These are phyloP conservation scores for Cheumatopsyche charites DNA, from an alignment of 1,140 invertebrate species.

Conservation along the genomic window DNA sequence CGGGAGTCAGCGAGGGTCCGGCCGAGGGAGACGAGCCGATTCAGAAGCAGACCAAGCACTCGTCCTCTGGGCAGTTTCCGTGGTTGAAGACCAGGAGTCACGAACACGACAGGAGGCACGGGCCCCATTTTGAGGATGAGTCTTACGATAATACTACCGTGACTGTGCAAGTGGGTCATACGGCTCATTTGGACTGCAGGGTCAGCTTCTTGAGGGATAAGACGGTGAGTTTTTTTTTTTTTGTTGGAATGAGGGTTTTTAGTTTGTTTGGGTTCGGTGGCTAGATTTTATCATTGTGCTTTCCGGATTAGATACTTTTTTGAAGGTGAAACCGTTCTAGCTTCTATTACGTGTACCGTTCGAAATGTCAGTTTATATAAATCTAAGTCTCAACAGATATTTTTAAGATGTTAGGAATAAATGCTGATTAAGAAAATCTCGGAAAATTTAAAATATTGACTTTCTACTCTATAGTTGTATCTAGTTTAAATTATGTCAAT, in stretches of 20 bases:
- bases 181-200: slow-evolving; percentile 79
- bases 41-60: slow-evolving; percentile 17
- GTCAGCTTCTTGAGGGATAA: slow-evolving; percentile 85
- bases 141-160: slow-evolving; percentile 68
- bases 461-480: too few species aligned
- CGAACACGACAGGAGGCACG: slow-evolving; percentile 67
- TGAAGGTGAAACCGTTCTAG: too few species aligned
- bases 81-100: slow-evolving; percentile 50
- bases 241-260: neutral
- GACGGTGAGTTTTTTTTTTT: slow-evolving; percentile 68
- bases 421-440: too few species aligned
- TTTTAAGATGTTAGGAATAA: too few species aligned
- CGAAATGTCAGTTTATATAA: too few species aligned
- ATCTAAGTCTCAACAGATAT: too few species aligned
- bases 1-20: slow-evolving; percentile 10
- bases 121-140: slow-evolving; percentile 71
- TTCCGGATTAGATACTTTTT: too few species aligned
- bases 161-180: slow-evolving; percentile 78
- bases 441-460: too few species aligned
- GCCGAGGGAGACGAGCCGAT: slow-evolving; percentile 37
- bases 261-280: too few species aligned
- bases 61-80: slow-evolving; percentile 38
- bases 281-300: too few species aligned
- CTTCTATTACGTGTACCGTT: too few species aligned
- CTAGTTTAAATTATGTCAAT: too few species aligned